Base-by-base conservation (phyloP, 2,888 invertebrate genomes). In the Hecatera dysodea region DNA sequence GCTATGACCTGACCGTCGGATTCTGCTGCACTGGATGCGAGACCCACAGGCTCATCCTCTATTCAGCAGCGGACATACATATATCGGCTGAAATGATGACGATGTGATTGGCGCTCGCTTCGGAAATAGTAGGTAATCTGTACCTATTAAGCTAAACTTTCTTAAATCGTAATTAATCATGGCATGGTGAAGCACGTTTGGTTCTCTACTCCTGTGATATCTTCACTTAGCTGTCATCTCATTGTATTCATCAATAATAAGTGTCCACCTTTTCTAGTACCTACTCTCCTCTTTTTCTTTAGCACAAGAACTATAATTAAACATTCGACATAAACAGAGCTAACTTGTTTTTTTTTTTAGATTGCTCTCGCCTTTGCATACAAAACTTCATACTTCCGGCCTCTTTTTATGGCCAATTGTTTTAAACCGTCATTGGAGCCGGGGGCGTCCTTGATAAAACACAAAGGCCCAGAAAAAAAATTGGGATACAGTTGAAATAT, bases 401-500 rank as follows among this genome's bases (percentile, higher is more conserved):
- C 8, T 36, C 19, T 50, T n/a, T 44, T 29, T 19, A 22, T 27
- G 22, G 27, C 19, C 36, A 36, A 73, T n/a, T 27, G 12, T 36
- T 15, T 9, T 29, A 12, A 15, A 12, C 22, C 7, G 39, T 29
- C 17, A n/a, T n/a, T n/a, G n/a, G n/a, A n/a, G n/a, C 15, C 29
- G 27, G 9, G 9, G 17, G 7, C 44, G 44, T 44, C 29, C 22
- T 22, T 39, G 22, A 8, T 12, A 24, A 19, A 22, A 55, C 8
- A 50, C 27, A 48, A 60, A 44, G 7, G 8, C 12, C 44, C 29
- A 48, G 46, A 64, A 74, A 57, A 50, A 42, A 36, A 12, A 12
- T 36, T 5, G 48, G 6, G 48, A 22, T 24, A 55, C n/a, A 50
- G 50, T 50, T 44, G 39, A 75, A 59, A 60, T 75, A 60, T 59